Conservation (phyloP, 2,113 vertebrate species). For the Pipa parva region DNA sequence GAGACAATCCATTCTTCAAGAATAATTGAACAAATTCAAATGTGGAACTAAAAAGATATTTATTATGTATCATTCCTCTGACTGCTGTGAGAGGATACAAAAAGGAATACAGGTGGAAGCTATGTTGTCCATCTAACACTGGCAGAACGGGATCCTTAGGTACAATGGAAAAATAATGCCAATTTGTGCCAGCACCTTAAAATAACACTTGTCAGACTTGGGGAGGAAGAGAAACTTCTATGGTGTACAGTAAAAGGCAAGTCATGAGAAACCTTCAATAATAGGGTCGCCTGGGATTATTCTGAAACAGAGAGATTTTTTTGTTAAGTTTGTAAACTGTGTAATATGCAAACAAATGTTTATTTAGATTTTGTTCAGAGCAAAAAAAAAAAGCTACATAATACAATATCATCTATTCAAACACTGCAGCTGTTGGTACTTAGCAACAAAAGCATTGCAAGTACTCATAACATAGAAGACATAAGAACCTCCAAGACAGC, state of each 20-base stretch:
- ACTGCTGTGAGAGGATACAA: not conserved
- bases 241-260: not conserved
- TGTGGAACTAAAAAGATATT: constrained; percentile 19
- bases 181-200: constrained; percentile 2
- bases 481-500: not conserved
- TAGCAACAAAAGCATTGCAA: not conserved
- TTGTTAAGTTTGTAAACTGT: not conserved
- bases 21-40: not conserved
- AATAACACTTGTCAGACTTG: not conserved
- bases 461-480: not conserved
- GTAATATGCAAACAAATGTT: not conserved
- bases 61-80: constrained; percentile 8
- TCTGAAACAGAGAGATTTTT: constrained; percentile 64
- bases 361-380: too few relatives aligned
- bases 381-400: too few relatives aligned
- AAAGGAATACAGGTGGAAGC: not conserved
- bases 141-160: not conserved
- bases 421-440: not conserved
- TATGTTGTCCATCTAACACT: not conserved
- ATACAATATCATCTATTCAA: not conserved
- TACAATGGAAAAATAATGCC: constrained; percentile 2
- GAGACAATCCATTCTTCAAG: too few relatives aligned
- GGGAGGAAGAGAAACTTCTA: constrained; percentile 4
- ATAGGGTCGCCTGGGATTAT: constrained; percentile 95
- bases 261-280: constrained; percentile 69